phyloP scores from a whole-genome alignment of 2,797 vertebrate species.

The Adelosebastes latens region DNA sequence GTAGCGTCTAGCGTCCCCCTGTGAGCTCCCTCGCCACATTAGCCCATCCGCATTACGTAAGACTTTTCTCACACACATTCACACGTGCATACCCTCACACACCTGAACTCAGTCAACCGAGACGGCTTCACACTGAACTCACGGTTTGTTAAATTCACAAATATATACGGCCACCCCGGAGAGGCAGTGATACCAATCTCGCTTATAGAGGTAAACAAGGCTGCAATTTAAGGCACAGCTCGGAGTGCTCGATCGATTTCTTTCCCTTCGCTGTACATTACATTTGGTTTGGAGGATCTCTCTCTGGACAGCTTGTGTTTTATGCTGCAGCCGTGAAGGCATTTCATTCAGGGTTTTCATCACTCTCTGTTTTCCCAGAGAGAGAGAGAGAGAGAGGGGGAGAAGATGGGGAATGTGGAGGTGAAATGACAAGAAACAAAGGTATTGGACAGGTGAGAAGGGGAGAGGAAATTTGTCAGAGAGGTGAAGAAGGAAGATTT shows the following conservation, averaged over 20 bases:
- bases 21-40: slow-evolving; percentile 47
- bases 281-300: slow-evolving; percentile 23
- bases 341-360: slow-evolving; percentile 46
- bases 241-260: slow-evolving; percentile 20
- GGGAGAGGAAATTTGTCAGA: background rate
- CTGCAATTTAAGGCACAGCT: slow-evolving; percentile 26
- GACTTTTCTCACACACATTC: slow-evolving; percentile 31
- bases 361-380: slow-evolving; percentile 3
- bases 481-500: background rate
- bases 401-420: background rate
- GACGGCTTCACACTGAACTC: background rate
- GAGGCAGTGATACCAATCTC: background rate
- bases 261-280: slow-evolving; percentile 5
- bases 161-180: background rate
- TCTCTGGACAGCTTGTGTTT: slow-evolving; percentile 21
- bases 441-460: background rate
- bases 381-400: background rate
- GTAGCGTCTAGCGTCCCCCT: slow-evolving; percentile 4
- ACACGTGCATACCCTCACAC: slow-evolving; percentile 32
- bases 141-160: background rate
- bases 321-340: slow-evolving; percentile 24
- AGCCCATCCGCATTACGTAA: slow-evolving; percentile 69
- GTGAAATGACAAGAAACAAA: background rate
- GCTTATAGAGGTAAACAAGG: slow-evolving; percentile 32
- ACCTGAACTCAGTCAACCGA: slow-evolving; percentile 54